phyloP scores from a whole-genome alignment of 2,797 vertebrate genomes.

The Tauraco hartlaubi region DNA sequence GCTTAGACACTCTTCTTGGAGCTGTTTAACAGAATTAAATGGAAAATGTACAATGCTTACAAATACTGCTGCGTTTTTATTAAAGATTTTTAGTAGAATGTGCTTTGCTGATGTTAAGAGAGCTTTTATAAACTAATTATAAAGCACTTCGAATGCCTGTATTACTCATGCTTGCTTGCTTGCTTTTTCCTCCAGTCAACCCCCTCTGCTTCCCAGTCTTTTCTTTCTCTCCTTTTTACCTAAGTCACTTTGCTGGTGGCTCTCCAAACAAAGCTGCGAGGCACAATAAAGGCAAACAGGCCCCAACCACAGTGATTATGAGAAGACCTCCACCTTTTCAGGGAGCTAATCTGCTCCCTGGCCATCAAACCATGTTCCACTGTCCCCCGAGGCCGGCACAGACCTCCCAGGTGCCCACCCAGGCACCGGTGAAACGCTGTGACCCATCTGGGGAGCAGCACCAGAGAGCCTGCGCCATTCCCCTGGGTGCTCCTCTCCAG shows the following conservation, averaged over 20 bases:
- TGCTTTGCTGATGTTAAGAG: slow-evolving; percentile 42
- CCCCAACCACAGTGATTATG: not conserved
- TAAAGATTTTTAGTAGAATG: slow-evolving; percentile 54
- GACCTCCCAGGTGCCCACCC: not conserved
- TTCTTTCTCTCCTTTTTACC: slow-evolving; percentile 4
- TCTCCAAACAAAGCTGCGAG: not conserved
- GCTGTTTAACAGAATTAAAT: slow-evolving; percentile 41
- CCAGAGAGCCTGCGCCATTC: not conserved
- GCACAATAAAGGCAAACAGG: slow-evolving; percentile 31
- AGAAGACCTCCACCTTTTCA: slow-evolving; percentile 4
- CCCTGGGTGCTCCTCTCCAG: not conserved
- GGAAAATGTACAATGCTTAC: slow-evolving; percentile 21
- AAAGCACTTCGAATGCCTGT: slow-evolving; percentile 57
- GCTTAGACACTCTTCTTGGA: slow-evolving; percentile 10
- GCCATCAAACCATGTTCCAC: not conserved
- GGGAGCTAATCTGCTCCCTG: not conserved
- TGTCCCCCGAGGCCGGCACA: not conserved
- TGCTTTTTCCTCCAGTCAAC: slow-evolving; percentile 30
- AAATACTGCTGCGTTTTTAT: slow-evolving; percentile 36
- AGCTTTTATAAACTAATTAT: slow-evolving; percentile 67
- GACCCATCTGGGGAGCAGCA: not conserved
- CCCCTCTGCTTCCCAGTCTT: slow-evolving; percentile 19
- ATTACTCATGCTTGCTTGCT: slow-evolving; percentile 39
- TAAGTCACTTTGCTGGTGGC: not conserved
- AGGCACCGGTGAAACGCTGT: not conserved